phyloP scores from a whole-genome alignment of 2,888 invertebrate genomes.

The Bellardia pandia region DNA sequence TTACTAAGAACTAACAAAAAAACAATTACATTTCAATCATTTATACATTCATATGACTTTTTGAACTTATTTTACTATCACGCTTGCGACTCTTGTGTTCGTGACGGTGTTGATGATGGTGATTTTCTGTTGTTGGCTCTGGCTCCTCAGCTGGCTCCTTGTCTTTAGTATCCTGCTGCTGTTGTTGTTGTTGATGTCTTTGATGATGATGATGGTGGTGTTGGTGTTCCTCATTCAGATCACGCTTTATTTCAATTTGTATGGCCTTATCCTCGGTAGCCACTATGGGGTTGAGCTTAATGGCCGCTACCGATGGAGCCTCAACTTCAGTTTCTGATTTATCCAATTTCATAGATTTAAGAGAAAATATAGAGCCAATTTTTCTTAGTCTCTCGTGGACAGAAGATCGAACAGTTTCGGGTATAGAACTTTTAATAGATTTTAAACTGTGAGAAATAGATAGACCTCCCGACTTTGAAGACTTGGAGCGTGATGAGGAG shows the following conservation, averaged over 20 bases:
- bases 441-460: conserved; percentile 77
- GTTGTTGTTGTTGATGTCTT: conserved; percentile 14
- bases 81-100: conserved; percentile 60
- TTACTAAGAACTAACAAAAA: background rate
- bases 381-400: conserved; percentile 80
- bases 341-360: conserved; percentile 78
- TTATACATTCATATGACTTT: conserved; percentile 63
- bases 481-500: conserved; percentile 75
- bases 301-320: conserved; percentile 32
- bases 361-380: conserved; percentile 82
- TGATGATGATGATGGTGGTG: conserved; percentile 54
- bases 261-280: conserved; percentile 75
- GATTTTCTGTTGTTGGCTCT: conserved; percentile 67
- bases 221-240: background rate
- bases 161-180: background rate
- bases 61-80: conserved; percentile 65
- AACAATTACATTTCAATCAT: background rate
- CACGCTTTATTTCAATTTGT: conserved; percentile 54
- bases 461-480: conserved; percentile 78
- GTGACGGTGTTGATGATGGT: conserved; percentile 75
- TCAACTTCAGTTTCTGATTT: conserved; percentile 71
- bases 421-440: conserved; percentile 77
- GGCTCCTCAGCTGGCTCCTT: conserved; percentile 55
- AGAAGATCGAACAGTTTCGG: conserved; percentile 77
- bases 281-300: conserved; percentile 25